Evolutionary conservation across 2,888 invertebrate genomes (phyloP), one percentile per base, ranked within the genome.

Genomic region (Trissolcus japonicus): DNA sequence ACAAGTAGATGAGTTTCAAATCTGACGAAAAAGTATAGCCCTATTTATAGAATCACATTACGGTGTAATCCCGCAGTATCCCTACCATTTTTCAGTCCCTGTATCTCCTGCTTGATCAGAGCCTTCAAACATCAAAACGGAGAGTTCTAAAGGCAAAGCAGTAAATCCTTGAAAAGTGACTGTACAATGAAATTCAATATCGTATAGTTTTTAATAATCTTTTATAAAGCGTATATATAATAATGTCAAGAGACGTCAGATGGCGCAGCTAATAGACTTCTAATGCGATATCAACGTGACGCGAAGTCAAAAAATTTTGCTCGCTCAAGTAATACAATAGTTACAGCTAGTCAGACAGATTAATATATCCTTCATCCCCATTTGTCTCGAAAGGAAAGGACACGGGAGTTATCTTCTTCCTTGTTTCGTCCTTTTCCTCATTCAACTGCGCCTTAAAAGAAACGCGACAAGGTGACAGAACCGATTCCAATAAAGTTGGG

Each of bases 401-500:
- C 66, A 66, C 55, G 63, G 76, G 61, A 53, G 67, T 61, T 79
- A 63, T 80, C 76, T 65, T 66, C 71, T 63, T 67, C 66, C 55
- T 80, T 73, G 68, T 73, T 72, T 62, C 59, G 51, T 17, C 48
- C 56, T 55, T 57, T 57, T 56, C 11, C 41, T 40, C 25, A 35
- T 57, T 56, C 57, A 51, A 43, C 56, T 67, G 72, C 81, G 57
- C 48, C 77, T 79, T 69, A 63, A 35, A 25, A 61, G 76, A 68
- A 51, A 77, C 75, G 61, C 72, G 65, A 61, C 82, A 85, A 86
- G 86, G 86, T 86, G 86, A 86, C 87, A 84, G 84, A 84, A 85
- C 85, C 87, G 86, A 86, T 87, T 87, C 87, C 87, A 86, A 86
- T 86, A 86, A 86, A 86, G 85, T 86, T 86, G 83, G 80, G 83